Evolutionary conservation across 1,140 invertebrate genomes (phyloP), one percentile per base, ranked within the genome.

Genomic region (Drosophila elegans): DNA sequence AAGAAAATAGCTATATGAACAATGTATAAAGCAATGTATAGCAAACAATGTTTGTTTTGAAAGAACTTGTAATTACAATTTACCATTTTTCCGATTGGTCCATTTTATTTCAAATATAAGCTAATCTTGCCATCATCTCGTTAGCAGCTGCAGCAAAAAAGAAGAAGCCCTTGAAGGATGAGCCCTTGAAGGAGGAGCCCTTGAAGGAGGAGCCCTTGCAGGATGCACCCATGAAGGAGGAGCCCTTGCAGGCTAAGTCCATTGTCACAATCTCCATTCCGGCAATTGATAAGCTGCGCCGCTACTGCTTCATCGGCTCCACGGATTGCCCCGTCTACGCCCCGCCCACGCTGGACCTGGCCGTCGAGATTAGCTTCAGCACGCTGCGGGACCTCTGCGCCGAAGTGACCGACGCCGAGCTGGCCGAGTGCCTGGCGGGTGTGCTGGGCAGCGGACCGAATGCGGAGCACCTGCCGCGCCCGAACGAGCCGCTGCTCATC

Each of bases 271-370:
- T 34, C 12, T 16, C 49, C 41, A 53, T 68, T 6, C 39, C 74
- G 9, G 59, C 59, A 2, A 49, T 68, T 39, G 75, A 89, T 0
- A 76, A 67, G 12, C 21, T 92, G 36, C 74, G 63, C 3, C 78
- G 91, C 4, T 92, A 88, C 42, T 92, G 88, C 38, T 92, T 88
- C 16, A 49, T 92, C n/a, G 80, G 91, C n/a, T 45, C 25, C 11
- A 38, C 62, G 1, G 74, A 92, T 6, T 27, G 46, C 2, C 79
- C 91, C n/a, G 84, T 92, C 0, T 92, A 84, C 55, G 42, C 52
- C 42, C 32, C 39, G 10, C 39, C 54, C 7, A 29, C 21, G 1
- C 36, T 75, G 36, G 75, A 88, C 12, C 7, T 73, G n/a, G 48
- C 38, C 6, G 64, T 72, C 10, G 75, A 79, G 34, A 13, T 3